Percentiles rank a stretch among this genome's conserved stretches.
phyloP scores from a whole-genome alignment of 30 jellyfish, hydroid and myxozoan genomes.

The Aurelia sp. region DNA sequence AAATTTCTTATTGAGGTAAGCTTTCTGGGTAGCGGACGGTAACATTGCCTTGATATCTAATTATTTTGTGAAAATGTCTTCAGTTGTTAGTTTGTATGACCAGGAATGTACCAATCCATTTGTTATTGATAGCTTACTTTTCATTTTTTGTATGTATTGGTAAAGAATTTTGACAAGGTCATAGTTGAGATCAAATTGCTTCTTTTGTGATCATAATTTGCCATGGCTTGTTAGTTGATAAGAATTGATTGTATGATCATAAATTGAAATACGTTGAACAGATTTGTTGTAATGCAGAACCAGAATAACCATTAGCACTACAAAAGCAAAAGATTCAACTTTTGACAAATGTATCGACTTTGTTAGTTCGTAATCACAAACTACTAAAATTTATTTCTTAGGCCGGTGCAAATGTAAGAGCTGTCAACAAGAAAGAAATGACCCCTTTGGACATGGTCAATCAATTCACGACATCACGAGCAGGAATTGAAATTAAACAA shows the following conservation, averaged over 20 bases:
- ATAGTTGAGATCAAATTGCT: neutral
- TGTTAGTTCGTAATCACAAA: too few relatives aligned
- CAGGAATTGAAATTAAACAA: constrained; percentile 90
- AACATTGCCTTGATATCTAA: too few relatives aligned
- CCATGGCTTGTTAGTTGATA: too few relatives aligned
- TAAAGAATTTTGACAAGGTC: neutral
- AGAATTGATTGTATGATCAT: too few relatives aligned
- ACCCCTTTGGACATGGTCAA: constrained; percentile 91
- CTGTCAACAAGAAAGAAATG: constrained; percentile 67
- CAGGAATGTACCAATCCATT: neutral
- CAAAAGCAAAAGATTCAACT: too few relatives aligned
- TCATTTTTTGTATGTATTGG: neutral
- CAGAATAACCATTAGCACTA: too few relatives aligned
- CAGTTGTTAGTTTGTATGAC: too few relatives aligned
- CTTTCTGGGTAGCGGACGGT: neutral
- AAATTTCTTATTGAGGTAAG: constrained; percentile 77
- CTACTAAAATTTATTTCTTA: neutral
- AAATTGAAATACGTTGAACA: too few relatives aligned
- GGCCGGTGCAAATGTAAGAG: constrained; percentile 91
- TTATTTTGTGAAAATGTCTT: too few relatives aligned
- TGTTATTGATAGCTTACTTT: neutral
- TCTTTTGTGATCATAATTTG: too few relatives aligned
- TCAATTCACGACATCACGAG: constrained; percentile 87
- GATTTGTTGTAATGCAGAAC: too few relatives aligned
- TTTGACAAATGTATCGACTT: too few relatives aligned